Evolutionary conservation across 2,888 invertebrate species (phyloP).

Genomic region (Camptogramma bilineatum): DNA sequence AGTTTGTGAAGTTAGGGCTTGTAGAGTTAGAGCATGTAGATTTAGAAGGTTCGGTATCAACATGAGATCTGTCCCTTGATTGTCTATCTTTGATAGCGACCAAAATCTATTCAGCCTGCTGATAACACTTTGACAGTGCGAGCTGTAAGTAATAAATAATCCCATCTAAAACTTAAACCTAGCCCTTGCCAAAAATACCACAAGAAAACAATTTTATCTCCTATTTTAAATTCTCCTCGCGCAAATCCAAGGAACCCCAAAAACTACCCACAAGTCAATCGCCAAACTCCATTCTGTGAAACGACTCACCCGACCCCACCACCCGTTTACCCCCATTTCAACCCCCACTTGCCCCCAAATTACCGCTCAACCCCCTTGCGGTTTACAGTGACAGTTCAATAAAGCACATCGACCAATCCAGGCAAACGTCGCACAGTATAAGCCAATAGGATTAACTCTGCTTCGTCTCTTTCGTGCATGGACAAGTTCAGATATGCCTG

Average conservation of each 20-base stretch:
- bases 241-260: slow-evolving; percentile 70
- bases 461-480: slow-evolving; percentile 58
- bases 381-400: slow-evolving; percentile 85
- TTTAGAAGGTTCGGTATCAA: no score
- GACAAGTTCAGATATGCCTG: slow-evolving; percentile 41
- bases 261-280: slow-evolving; percentile 85
- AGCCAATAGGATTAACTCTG: slow-evolving; percentile 85
- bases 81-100: no score
- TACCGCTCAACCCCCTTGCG: slow-evolving; percentile 79
- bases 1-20: no score
- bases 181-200: slow-evolving; percentile 10
- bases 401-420: slow-evolving; percentile 83
- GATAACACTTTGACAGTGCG: no score
- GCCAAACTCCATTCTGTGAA: slow-evolving; percentile 81
- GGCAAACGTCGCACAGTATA: slow-evolving; percentile 84
- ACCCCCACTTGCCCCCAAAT: slow-evolving; percentile 76
- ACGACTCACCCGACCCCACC: slow-evolving; percentile 62
- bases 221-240: slow-evolving; percentile 40
- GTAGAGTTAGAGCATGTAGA: no score
- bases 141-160: no score
- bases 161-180: neutral
- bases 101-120: no score
- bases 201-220: slow-evolving; percentile 25
- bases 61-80: no score
- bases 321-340: slow-evolving; percentile 55